Base-by-base conservation (phyloP, 2,797 vertebrate species). In the Crenuchus spilurus region DNA sequence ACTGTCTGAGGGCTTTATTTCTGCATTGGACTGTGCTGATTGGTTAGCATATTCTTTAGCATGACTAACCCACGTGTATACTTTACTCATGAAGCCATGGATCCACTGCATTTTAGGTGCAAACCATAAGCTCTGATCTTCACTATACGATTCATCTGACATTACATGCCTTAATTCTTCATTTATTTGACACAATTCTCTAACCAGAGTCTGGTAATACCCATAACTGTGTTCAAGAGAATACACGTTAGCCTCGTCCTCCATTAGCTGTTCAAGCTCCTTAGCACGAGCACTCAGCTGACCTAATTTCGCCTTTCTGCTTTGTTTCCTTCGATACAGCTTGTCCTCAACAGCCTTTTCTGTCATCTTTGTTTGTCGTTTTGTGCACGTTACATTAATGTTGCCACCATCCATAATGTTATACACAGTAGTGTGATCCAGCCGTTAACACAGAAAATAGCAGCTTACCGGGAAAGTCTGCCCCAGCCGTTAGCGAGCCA, bases 111-210 rank as follows among this genome's bases (percentile, higher is more conserved):
- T 18, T 26, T 49, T 61, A 24, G 69, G 69, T n/a, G 31, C 30
- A 72, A 48, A 62, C 69, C 54, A 60, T 31, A 28, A 35, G 6
- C 14, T n/a, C n/a, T n/a, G n/a, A n/a, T n/a, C n/a, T n/a, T n/a
- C n/a, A n/a, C n/a, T n/a, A n/a, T 18, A 7, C 42, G 42, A 46
- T 48, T 55, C 2, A 11, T 37, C 0, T 4, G 2, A 6, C 51
- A 70, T 70, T 26, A 44, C 46, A 11, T 46, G 20, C 24, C 14
- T 16, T 14, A 46, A 26, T n/a, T 20, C 14, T 14, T 60, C 4
- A 49, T 60, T 71, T 44, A 71, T 13, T n/a, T 60, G n/a, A 13
- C 18, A 13, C 10, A 60, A 71, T 71, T 71, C 55, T 35, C 18
- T 13, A 9, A 46, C 4, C 11, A 18, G 35, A 20, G 14, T 39